Evolutionary conservation across 2,888 invertebrate species (phyloP), one percentile per base, ranked within the genome.

Genomic region (Mayetiola destructor): DNA sequence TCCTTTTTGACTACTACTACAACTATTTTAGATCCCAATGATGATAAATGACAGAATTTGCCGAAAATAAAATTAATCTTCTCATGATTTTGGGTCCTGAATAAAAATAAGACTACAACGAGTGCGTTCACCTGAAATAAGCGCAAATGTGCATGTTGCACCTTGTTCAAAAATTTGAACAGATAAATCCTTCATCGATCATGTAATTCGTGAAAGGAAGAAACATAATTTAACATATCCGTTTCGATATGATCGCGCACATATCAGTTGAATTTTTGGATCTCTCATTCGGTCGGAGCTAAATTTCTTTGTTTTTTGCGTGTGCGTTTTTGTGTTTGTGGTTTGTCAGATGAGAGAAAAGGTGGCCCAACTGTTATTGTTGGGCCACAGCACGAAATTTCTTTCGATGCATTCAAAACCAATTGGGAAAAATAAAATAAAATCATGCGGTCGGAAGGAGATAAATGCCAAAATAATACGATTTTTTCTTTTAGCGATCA

Each of bases 401-500:
- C n/a, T n/a, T 48, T 27, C 29, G 48, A 48, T n/a, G n/a, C n/a
- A n/a, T n/a, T n/a, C n/a, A n/a, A n/a, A n/a, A n/a, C n/a, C n/a
- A n/a, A n/a, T n/a, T n/a, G n/a, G n/a, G n/a, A n/a, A n/a, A n/a
- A n/a, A n/a, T n/a, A n/a, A n/a, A n/a, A n/a, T n/a, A 48, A 32
- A 48, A 48, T 48, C 27, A 48, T 48, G 48, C 27, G 48, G 48
- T 48, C 48, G 48, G 48, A 48, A 48, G 48, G 23, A 48, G n/a
- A n/a, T n/a, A 27, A 48, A 48, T 27, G 48, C 48, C 48, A 27
- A 48, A 48, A 48, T 48, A 48, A 48, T 27, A n/a, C n/a, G n/a
- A n/a, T n/a, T n/a, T n/a, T n/a, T n/a, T n/a, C 27, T 48, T 48
- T 48, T 48, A 48, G 27, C 48, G 48, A 48, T n/a, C 48, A 48